Base-by-base conservation (phyloP, 2,888 invertebrate genomes). In the Lathronympha strigana region DNA sequence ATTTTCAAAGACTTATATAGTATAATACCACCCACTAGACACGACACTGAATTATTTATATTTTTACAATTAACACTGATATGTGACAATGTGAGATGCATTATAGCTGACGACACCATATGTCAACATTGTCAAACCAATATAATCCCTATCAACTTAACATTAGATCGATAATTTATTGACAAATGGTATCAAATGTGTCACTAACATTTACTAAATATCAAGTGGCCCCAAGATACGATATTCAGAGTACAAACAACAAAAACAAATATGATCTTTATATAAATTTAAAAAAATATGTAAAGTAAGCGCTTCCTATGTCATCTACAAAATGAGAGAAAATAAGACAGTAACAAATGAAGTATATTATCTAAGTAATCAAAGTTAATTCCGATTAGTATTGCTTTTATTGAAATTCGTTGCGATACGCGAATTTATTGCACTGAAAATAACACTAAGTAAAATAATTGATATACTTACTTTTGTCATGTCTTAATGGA, bases 401-500 rank as follows among this genome's bases (percentile, higher is more conserved):
- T 91, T 91, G 90, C 90, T 90, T 87, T 76, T 2, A 21, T 70
- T 73, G 75, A 84, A 87, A 87, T 88, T 88, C 86, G 86, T 87
- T 86, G 82, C 84, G 76, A 79, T 75, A 38, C 72, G 55, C 70
- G 54, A 67, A 68, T 67, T 67, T 61, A 64, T 69, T 70, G 68
- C 64, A 66, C 38, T 60, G 33, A 74, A 70, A 69, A 69, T n/a
- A 71, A 62, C 50, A 63, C 60, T 69, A 43, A 71, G 63, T 69
- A 71, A 72, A 72, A 71, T 69, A 60, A 66, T 21, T 21, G 33
- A 47, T n/a, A 23, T 53, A 53, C 9, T n/a, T 50, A 76, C 75
- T 71, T 63, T 67, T 79, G 87, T 85, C 88, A 90, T 89, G 90
- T 86, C 90, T 86, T 76, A 84, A 77, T 80, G 86, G 87, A 90